Percentiles rank a stretch among this genome's conserved stretches.
Conservation (phyloP, 2,888 invertebrate species). For the Diachrysia chrysitis region DNA sequence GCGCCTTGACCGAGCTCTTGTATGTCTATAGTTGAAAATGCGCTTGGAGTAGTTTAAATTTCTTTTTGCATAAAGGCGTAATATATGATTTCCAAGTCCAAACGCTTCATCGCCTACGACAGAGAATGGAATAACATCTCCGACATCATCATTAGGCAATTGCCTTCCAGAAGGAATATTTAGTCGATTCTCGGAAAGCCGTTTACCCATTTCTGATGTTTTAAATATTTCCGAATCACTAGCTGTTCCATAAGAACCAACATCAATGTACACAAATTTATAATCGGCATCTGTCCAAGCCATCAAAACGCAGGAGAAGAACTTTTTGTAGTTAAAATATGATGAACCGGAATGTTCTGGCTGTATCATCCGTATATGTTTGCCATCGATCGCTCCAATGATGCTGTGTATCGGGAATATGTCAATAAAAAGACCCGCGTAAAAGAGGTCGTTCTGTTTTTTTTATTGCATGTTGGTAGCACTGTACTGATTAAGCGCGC, state of each 20-base stretch:
- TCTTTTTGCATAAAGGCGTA: constrained; percentile 62
- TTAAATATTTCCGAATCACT: constrained; percentile 60
- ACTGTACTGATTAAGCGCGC: too few relatives aligned
- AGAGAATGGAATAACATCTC: constrained; percentile 55
- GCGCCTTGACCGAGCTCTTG: constrained; percentile 30
- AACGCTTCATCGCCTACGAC: constrained; percentile 65
- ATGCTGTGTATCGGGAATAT: too few relatives aligned
- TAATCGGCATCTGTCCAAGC: constrained; percentile 53
- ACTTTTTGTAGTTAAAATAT: constrained; percentile 62
- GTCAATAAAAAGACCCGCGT: too few relatives aligned
- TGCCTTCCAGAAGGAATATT: constrained; percentile 52
- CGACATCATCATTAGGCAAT: constrained; percentile 56
- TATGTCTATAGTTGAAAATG: constrained; percentile 18
- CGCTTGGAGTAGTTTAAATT: constrained; percentile 37
- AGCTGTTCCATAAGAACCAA: constrained; percentile 47
- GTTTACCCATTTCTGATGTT: constrained; percentile 57
- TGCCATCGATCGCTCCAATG: constrained; percentile 63
- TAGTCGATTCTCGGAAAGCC: constrained; percentile 43
- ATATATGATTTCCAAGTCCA: constrained; percentile 57
- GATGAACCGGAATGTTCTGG: constrained; percentile 50
- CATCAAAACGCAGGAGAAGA: constrained; percentile 46
- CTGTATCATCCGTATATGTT: constrained; percentile 58
- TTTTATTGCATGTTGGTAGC: too few relatives aligned
- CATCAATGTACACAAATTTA: constrained; percentile 54
- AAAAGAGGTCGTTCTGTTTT: too few relatives aligned